Evolutionary conservation across 2,797 vertebrate species (phyloP), one percentile per base, ranked within the genome.

Genomic region (Lagodon rhomboides): DNA sequence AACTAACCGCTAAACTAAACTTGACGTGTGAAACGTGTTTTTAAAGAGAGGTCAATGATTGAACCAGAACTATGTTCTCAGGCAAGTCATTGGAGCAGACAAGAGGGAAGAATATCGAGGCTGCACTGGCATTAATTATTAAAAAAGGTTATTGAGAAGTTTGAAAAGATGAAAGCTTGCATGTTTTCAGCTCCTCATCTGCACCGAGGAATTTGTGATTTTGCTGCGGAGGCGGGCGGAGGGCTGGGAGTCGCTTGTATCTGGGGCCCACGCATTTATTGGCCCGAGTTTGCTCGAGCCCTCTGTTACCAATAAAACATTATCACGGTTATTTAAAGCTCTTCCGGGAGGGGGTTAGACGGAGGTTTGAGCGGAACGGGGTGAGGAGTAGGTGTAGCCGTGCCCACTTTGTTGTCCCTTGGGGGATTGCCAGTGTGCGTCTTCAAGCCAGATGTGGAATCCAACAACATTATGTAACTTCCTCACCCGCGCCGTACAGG

Each of bases 361-460:
- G 3, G 61, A 41, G 62, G 34, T 38, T 58, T 47, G 49, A 34
- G 73, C 30, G 13, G 46, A 50, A 13, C n/a, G 61, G 61, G 53
- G 58, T 17, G 65, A 56, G 53, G 47, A 66, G 59, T 62, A 82
- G 71, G 78, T 87, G 79, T 70, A 80, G 85, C 61, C 75, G 27
- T 93, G 87, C 91, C 90, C 84, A 30, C 77, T 87, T 89, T 87
- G 86, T 91, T 89, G 49, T 84, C 72, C 84, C 69, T 77, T 4
- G 60, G 89, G 84, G 88, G 82, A 55, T 85, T 81, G 54, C 22
- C 53, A 68, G 79, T 62, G 34, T 72, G 68, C 12, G 59, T 92
- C 81, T 86, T 89, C 73, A 43, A 73, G 86, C 93, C 93, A 94
- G 91, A 94, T 94, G 94, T 94, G 92, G 80, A 87, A 90, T 93